phyloP scores from a whole-genome alignment of 2,888 invertebrate genomes.

The Heliconius cydno region DNA sequence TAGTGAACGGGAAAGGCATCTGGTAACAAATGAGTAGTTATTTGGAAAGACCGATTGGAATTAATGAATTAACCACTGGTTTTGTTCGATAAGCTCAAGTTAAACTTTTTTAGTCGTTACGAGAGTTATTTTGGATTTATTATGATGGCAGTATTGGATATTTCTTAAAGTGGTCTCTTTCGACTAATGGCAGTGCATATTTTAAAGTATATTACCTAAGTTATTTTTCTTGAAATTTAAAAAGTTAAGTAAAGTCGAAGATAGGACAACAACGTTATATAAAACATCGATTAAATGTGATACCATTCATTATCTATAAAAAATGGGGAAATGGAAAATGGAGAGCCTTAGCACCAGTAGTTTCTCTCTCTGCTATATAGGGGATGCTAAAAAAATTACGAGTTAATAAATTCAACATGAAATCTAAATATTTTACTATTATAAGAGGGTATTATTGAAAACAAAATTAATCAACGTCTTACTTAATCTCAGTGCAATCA shows the following conservation, averaged over 20 bases:
- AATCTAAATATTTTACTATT: background rate
- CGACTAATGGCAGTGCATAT: background rate
- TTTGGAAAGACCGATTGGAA: constrained; percentile 58
- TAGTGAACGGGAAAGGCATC: constrained; percentile 39
- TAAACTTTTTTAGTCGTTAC: constrained; percentile 31
- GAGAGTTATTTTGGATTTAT: background rate
- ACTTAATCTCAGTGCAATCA: constrained; percentile 37
- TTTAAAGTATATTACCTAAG: background rate
- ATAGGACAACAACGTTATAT: too few relatives aligned
- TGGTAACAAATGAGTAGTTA: constrained; percentile 53
- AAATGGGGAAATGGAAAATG: background rate
- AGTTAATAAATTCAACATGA: too few relatives aligned
- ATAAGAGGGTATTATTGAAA: constrained; percentile 28
- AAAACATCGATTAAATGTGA: too few relatives aligned
- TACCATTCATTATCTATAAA: too few relatives aligned
- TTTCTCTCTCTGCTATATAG: background rate
- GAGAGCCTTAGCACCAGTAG: background rate
- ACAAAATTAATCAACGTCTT: constrained; percentile 33
- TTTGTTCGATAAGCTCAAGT: constrained; percentile 48
- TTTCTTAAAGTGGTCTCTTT: background rate
- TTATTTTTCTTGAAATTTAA: background rate
- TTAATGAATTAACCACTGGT: constrained; percentile 64
- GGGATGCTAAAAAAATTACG: too few relatives aligned
- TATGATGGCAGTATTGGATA: background rate
- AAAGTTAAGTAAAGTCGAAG: too few relatives aligned